Evolutionary conservation across 2,797 vertebrate species (phyloP).

Genomic region (Enoplosus armatus): DNA sequence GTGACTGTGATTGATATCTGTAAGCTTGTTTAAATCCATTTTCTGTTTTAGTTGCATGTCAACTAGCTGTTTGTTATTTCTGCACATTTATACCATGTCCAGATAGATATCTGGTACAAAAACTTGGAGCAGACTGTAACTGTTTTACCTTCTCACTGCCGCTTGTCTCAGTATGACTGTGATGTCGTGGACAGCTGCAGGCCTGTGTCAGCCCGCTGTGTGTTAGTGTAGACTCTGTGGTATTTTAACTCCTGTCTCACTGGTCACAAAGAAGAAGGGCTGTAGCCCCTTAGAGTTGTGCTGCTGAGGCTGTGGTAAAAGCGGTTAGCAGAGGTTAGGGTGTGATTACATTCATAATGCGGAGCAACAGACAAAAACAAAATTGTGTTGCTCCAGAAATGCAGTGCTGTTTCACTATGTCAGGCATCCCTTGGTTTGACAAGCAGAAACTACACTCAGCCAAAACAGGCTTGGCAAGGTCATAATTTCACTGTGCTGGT

Average conservation of each 20-base stretch:
- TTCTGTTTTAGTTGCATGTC: slow-evolving; percentile 31
- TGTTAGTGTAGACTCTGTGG: slow-evolving; percentile 57
- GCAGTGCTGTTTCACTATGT: slow-evolving; percentile 43
- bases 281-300: slow-evolving; percentile 12
- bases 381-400: slow-evolving; percentile 13
- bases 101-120: not conserved
- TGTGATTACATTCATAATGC: slow-evolving; percentile 8
- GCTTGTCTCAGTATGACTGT: slow-evolving; percentile 25
- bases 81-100: slow-evolving; percentile 6
- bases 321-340: not conserved
- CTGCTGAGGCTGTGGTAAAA: slow-evolving; percentile 44
- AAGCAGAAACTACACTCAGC: slow-evolving; percentile 71
- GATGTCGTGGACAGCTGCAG: slow-evolving; percentile 68
- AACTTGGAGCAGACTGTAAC: not conserved
- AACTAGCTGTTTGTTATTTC: slow-evolving; percentile 22
- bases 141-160: slow-evolving; percentile 15
- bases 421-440: slow-evolving; percentile 60
- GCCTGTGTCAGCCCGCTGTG: slow-evolving; percentile 42
- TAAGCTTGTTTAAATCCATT: slow-evolving; percentile 58
- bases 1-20: slow-evolving; percentile 54
- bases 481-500: slow-evolving; percentile 65
- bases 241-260: slow-evolving; percentile 63
- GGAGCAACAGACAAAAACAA: not conserved
- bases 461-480: slow-evolving; percentile 79
- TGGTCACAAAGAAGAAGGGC: slow-evolving; percentile 46